These are phyloP conservation scores for Hydra vulgaris DNA, from an alignment of 30 jellyfish, hydroid and myxozoan species.

Conservation along the genomic window DNA sequence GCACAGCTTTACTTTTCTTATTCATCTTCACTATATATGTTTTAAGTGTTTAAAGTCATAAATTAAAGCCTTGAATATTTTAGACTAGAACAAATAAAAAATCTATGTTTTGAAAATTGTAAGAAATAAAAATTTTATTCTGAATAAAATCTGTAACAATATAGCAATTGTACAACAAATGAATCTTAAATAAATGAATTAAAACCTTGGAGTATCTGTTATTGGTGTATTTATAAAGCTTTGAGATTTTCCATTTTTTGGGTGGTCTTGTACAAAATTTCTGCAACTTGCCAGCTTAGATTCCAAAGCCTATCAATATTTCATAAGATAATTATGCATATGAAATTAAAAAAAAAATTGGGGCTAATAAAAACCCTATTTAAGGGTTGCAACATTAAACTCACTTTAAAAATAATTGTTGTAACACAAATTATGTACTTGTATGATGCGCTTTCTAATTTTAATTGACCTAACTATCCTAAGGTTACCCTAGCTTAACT, in stretches of 20 bases:
- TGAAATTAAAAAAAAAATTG: not conserved
- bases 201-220: constrained; percentile 85
- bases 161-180: not conserved
- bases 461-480: too few relatives aligned
- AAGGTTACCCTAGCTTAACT: too few relatives aligned
- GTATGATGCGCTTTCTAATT: too few relatives aligned
- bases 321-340: not conserved
- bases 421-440: too few relatives aligned
- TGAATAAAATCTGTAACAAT: not conserved
- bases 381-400: too few relatives aligned
- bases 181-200: not conserved
- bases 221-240: constrained; percentile 26
- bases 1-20: not conserved
- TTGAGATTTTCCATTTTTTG: constrained; percentile 48
- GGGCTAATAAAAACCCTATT: too few relatives aligned
- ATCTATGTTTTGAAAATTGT: too few relatives aligned
- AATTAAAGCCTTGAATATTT: too few relatives aligned
- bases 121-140: too few relatives aligned
- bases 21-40: not conserved
- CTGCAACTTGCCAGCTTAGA: constrained; percentile 92
- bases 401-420: too few relatives aligned
- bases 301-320: constrained; percentile 67
- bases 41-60: too few relatives aligned
- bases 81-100: too few relatives aligned
- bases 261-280: constrained; percentile 86